Evolutionary conservation across 2,797 vertebrate genomes (phyloP).

Genomic region (Sebastes taczanowskii): DNA sequence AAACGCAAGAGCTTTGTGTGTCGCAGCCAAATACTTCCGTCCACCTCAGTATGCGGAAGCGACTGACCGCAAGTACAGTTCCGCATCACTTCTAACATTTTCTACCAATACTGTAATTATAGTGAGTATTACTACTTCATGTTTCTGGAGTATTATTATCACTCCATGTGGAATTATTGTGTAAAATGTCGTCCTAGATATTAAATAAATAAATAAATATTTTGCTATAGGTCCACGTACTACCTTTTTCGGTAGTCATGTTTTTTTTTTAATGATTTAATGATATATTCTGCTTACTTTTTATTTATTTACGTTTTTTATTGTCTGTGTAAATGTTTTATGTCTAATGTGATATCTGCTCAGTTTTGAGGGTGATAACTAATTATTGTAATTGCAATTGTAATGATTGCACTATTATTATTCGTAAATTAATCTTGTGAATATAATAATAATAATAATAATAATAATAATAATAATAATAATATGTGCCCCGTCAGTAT

Average conservation of each 20-base stretch:
- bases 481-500: not conserved
- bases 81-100: slow-evolving; percentile 7
- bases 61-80: slow-evolving; percentile 15
- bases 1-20: slow-evolving; percentile 64
- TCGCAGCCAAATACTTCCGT: slow-evolving; percentile 36
- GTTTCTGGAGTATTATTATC: too few species aligned
- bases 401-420: too few species aligned
- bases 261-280: too few species aligned
- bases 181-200: accelerated
- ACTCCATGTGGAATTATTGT: not conserved
- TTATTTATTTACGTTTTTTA: too few species aligned
- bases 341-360: too few species aligned
- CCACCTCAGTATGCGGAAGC: not conserved
- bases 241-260: not conserved
- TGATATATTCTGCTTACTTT: too few species aligned
- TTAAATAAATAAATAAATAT: not conserved
- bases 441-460: too few species aligned
- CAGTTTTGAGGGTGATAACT: too few species aligned
- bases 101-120: not conserved
- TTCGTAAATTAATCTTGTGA: too few species aligned
- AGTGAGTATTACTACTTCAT: not conserved
- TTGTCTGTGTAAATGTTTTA: too few species aligned
- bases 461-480: too few species aligned
- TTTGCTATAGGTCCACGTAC: not conserved
- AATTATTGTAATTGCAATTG: too few species aligned